phyloP scores from a whole-genome alignment of 2,797 vertebrate species.

The Myotis planiceps region DNA sequence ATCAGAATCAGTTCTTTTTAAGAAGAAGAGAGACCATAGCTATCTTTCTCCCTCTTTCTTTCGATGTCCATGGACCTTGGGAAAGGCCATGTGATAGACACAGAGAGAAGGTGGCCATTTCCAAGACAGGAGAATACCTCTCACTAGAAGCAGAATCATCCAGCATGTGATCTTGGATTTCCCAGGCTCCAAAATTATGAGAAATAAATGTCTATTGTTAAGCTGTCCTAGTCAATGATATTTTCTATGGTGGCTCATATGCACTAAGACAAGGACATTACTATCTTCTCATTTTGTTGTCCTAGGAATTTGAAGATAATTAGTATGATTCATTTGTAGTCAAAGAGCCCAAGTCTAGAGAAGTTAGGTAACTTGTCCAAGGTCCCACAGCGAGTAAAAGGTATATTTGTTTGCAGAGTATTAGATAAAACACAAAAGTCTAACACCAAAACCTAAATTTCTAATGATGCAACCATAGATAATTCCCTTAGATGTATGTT shows the following conservation, averaged over 20 bases:
- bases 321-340: not conserved
- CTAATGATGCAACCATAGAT: not conserved
- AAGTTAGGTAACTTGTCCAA: not conserved
- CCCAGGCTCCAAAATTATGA: not conserved
- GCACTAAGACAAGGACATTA: not conserved
- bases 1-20: not conserved
- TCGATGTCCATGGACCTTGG: not conserved
- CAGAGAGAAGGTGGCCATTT: not conserved
- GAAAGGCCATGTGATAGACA: not conserved
- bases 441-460: not conserved
- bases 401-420: not conserved
- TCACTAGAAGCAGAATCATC: not conserved
- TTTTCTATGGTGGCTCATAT: not conserved
- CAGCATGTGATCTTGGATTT: not conserved
- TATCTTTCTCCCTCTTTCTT: not conserved
- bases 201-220: not conserved
- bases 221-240: not conserved
- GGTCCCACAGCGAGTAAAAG: not conserved
- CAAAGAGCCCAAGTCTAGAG: not conserved
- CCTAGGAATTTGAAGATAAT: not conserved
- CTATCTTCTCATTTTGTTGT: not conserved
- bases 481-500: not conserved
- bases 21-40: not conserved
- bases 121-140: not conserved
- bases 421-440: not conserved